These are phyloP conservation scores for Lophotriccus pileatus DNA, from an alignment of 2,797 vertebrate genomes.

Conservation along the genomic window DNA sequence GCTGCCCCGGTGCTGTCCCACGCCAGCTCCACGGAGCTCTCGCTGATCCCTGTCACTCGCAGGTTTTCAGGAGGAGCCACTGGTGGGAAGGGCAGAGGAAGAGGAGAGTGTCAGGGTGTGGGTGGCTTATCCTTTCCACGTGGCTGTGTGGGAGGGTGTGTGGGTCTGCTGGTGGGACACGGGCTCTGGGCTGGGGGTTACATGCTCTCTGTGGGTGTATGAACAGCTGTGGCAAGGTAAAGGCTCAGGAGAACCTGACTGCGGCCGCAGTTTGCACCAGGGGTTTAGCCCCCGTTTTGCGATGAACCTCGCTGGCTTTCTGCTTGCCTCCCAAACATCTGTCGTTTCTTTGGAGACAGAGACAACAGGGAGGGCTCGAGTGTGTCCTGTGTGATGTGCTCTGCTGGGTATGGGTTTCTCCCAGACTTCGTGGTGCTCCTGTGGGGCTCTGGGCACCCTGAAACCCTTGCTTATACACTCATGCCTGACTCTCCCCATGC, in stretches of 20 bases:
- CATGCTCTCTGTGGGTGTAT: fast-evolving
- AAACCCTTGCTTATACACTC: not conserved
- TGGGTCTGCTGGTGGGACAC: not conserved
- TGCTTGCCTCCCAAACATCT: not conserved
- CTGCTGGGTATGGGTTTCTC: not conserved
- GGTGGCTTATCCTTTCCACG: not conserved
- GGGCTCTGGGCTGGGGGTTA: not conserved
- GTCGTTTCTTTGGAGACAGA: not conserved
- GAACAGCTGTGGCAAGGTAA: not conserved
- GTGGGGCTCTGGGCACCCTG: not conserved
- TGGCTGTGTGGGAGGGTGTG: fast-evolving
- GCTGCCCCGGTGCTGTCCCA: slow-evolving; percentile 88
- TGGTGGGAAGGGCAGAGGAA: slow-evolving; percentile 68
- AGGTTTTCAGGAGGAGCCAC: slow-evolving; percentile 90
- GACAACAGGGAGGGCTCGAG: not conserved
- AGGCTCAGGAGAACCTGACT: not conserved
- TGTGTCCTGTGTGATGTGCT: not conserved
- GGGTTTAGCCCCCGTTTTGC: not conserved
- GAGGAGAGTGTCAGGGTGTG: slow-evolving; percentile 42
- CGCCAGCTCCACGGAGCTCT: slow-evolving; percentile 86
- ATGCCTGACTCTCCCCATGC: not conserved
- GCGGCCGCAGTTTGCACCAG: not conserved
- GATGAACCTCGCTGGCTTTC: not conserved
- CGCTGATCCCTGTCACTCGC: slow-evolving; percentile 83
- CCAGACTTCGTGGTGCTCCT: not conserved